Base-by-base conservation (phyloP, 2,113 vertebrate genomes). In the Pavo muticus region DNA sequence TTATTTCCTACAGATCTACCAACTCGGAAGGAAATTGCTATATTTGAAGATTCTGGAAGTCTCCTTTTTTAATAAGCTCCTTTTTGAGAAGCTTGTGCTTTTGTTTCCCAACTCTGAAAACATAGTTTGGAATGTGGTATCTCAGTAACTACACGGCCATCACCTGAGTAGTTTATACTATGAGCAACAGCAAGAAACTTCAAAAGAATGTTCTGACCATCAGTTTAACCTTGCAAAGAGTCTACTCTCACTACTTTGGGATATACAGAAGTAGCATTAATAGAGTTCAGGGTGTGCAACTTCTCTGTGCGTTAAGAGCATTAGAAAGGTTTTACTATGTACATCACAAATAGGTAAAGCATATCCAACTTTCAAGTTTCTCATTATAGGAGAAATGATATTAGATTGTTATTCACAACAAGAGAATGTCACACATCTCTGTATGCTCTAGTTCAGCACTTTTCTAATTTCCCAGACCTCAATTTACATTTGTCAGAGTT, bases 401-500 rank as follows among this genome's bases (percentile, higher is more conserved):
- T 88, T 84, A 87, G 88, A 94, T 95, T 94, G 92, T 90, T 97
- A 96, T 95, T 95, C 95, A 91, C 93, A 91, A 79, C 57, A 42
- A 90, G 37, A 88, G 86, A 94, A 94, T 95, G 94, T 96, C 93
- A 95, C 70, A 94, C 80, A 84, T 91, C 86, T 70, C 84, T 84
- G 73, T 94, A 65, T 87, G 88, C 88, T 88, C 80, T 87, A 95
- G 95, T 95, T 97, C 96, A 95, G 96, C 96, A 97, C 92, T 93
- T 97, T 95, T 95, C 92, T 95, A 93, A 95, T 97, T 97, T 97
- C 88, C 90, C 4, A 24, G 93, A 95, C 90, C 96, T 94, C 90
- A 91, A 97, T 97, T 97, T 97, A 97, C 96, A 97, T 97, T 95
- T 95, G 94, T 96, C 96, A 96, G 90, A 73, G 77, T 95, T 67